Conservation (phyloP, 2,888 invertebrate genomes). For the Ashinkailepas kermadecensis region DNA sequence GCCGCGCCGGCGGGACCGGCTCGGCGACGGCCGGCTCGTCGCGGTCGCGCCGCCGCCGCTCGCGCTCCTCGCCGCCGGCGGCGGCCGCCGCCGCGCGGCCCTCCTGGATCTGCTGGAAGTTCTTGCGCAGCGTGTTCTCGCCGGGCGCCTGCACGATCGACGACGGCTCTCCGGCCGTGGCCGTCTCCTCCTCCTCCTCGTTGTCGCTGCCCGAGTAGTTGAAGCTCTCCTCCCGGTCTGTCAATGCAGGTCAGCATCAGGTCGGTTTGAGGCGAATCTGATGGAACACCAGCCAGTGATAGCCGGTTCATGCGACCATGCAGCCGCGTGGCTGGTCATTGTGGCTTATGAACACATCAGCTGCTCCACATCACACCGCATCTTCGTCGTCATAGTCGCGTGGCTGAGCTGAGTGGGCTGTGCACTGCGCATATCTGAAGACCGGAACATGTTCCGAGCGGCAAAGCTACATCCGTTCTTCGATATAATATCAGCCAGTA, state of each 20-base stretch:
- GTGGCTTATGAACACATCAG: too few species aligned
- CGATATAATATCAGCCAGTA: too few species aligned
- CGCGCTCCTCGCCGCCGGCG: slow-evolving; percentile 18
- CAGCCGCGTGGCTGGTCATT: too few species aligned
- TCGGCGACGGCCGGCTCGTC: slow-evolving; percentile 50
- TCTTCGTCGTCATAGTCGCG: too few species aligned
- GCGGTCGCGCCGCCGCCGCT: slow-evolving; percentile 26
- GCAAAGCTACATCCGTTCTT: too few species aligned
- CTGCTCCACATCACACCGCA: too few species aligned
- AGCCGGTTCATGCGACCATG: too few species aligned
- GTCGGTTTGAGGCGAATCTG: too few species aligned
- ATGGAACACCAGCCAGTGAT: too few species aligned
- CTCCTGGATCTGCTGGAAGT: slow-evolving; percentile 95
- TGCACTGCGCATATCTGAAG: too few species aligned
- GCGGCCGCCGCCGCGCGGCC: slow-evolving; percentile 26
- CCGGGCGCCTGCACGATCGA: slow-evolving; percentile 85
- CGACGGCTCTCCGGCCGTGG: slow-evolving; percentile 85
- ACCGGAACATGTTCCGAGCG: too few species aligned
- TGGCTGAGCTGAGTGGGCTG: too few species aligned
- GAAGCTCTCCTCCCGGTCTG: slow-evolving; percentile 35
- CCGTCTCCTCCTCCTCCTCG: slow-evolving; percentile 84
- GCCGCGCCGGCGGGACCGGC: slow-evolving; percentile 78
- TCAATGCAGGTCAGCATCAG: neutral
- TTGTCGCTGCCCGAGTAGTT: slow-evolving; percentile 62
- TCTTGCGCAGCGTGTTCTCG: slow-evolving; percentile 90